These are phyloP conservation scores for Drosophila albomicans DNA, from an alignment of 1,140 invertebrate genomes.

Conservation along the genomic window DNA sequence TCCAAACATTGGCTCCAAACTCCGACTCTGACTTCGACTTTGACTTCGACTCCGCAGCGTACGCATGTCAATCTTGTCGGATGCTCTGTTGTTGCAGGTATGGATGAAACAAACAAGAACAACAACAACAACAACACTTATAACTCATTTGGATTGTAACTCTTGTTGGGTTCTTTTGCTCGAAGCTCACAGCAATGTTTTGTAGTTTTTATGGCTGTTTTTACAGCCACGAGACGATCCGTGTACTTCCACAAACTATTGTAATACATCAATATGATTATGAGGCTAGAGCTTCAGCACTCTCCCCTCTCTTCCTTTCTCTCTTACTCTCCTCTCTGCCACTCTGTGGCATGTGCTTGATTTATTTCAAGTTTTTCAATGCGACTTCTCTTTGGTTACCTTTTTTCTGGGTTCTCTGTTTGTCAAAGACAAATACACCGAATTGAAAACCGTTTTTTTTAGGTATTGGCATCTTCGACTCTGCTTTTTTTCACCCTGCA, in stretches of 20 bases:
- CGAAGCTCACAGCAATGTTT: slow-evolving; percentile 54
- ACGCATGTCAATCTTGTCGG: slow-evolving; percentile 54
- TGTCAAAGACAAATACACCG: slow-evolving; percentile 66
- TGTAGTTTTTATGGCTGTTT: slow-evolving; percentile 65
- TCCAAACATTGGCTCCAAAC: slow-evolving; percentile 8
- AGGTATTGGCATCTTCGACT: slow-evolving; percentile 23
- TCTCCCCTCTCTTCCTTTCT: slow-evolving; percentile 25
- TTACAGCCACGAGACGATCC: slow-evolving; percentile 54
- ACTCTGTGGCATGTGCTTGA: slow-evolving; percentile 70
- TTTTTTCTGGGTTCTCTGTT: slow-evolving; percentile 55
- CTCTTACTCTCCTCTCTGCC: slow-evolving; percentile 12
- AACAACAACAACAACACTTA: slow-evolving; percentile 21
- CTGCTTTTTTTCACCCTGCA: neutral
- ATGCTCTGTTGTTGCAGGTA: slow-evolving; percentile 41
- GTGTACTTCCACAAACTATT: slow-evolving; percentile 70
- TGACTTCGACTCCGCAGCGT: neutral
- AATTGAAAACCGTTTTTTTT: slow-evolving; percentile 54
- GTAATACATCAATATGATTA: slow-evolving; percentile 80
- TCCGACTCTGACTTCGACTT: neutral
- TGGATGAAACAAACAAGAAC: slow-evolving; percentile 13
- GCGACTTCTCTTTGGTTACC: slow-evolving; percentile 37
- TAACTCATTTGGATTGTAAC: slow-evolving; percentile 56
- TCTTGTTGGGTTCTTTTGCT: slow-evolving; percentile 34
- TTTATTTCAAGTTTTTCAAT: slow-evolving; percentile 67
- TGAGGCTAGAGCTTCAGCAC: slow-evolving; percentile 51